Conservation (phyloP, 2,113 vertebrate genomes). For the Fukomys damarensis region DNA sequence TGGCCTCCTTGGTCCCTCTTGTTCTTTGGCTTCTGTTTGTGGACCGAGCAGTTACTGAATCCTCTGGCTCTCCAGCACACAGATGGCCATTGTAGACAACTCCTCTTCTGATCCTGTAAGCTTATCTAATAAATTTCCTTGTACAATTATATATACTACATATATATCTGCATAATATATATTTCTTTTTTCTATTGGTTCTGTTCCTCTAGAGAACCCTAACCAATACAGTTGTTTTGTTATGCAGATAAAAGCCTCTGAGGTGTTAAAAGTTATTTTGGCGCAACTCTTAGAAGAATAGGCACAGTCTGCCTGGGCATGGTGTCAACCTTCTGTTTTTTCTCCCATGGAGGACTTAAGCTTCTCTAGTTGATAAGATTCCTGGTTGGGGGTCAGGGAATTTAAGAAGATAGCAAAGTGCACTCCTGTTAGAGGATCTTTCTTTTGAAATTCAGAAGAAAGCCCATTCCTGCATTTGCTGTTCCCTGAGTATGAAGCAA, state of each 20-base stretch:
- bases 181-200: neutral
- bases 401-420: too few species aligned
- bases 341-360: neutral
- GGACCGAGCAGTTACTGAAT: neutral
- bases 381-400: neutral
- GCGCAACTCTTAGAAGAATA: neutral
- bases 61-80: neutral
- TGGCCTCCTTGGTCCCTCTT: neutral
- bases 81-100: neutral
- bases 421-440: neutral
- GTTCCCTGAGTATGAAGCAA: neutral
- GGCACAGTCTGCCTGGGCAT: neutral
- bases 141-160: too few species aligned
- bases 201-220: neutral
- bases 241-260: neutral
- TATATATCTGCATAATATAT: neutral
- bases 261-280: neutral
- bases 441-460: neutral
- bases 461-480: neutral
- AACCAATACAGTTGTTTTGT: neutral
- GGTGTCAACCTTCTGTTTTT: neutral
- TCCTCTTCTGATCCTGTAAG: neutral
- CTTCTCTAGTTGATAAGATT: neutral
- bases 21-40: neutral
- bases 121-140: neutral